phyloP scores from a whole-genome alignment of 2,797 vertebrate species.

The Gymnothorax reevesii region DNA sequence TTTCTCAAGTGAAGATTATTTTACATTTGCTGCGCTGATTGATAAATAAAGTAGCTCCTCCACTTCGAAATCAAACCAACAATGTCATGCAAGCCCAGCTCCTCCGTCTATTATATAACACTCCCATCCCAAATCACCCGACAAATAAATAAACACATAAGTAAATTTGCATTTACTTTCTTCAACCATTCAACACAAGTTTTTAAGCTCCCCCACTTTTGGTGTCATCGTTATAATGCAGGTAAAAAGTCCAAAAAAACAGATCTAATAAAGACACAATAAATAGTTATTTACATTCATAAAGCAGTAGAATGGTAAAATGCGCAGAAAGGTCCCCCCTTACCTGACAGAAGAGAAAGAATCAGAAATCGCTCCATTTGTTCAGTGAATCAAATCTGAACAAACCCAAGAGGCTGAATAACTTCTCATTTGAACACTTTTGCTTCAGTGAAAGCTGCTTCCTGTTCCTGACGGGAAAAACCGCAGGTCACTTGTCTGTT shows the following conservation, averaged over 20 bases:
- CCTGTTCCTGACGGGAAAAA: neutral
- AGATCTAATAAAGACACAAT: neutral
- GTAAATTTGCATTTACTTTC: too few relatives aligned
- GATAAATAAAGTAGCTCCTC: neutral
- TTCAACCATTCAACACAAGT: too few relatives aligned
- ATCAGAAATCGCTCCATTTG: constrained; percentile 1
- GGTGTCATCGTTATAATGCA: neutral
- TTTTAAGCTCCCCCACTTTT: too few relatives aligned
- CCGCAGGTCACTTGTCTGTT: too few relatives aligned
- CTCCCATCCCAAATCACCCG: neutral
- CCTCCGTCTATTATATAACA: neutral
- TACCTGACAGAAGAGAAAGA: constrained; percentile 3
- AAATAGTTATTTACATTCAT: neutral
- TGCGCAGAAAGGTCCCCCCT: neutral
- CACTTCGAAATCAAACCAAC: neutral
- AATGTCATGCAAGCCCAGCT: neutral
- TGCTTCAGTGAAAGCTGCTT: neutral
- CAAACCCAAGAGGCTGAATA: neutral
- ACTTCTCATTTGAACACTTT: neutral
- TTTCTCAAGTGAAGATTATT: neutral
- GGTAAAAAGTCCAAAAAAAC: neutral
- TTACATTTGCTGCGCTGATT: neutral
- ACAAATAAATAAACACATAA: neutral
- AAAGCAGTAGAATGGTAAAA: neutral
- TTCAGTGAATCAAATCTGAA: neutral